phyloP scores from a whole-genome alignment of 2,113 vertebrate species.

The Lates calcarifer region DNA sequence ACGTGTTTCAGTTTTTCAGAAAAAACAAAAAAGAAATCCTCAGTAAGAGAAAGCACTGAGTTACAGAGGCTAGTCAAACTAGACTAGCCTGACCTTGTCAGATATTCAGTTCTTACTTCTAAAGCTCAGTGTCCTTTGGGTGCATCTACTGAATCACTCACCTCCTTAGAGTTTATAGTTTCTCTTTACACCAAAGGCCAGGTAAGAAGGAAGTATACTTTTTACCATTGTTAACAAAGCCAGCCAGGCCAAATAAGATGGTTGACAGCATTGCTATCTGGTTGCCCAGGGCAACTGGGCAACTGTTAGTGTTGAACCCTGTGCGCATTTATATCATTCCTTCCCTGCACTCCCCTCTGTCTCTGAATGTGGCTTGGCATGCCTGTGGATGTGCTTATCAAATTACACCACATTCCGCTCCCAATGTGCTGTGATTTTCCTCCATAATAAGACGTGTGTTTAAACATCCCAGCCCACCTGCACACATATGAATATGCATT shows the following conservation, averaged over 20 bases:
- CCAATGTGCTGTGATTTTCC: slow-evolving; percentile 48
- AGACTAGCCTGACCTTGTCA: background rate
- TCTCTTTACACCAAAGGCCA: background rate
- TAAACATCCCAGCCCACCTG: slow-evolving; percentile 12
- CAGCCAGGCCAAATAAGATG: slow-evolving; percentile 34
- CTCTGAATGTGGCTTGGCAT: slow-evolving; percentile 47
- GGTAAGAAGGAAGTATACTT: background rate
- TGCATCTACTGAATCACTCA: background rate
- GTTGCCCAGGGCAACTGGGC: slow-evolving; percentile 50
- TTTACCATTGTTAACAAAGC: slow-evolving; percentile 24
- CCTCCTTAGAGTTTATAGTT: background rate
- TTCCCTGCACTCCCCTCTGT: slow-evolving; percentile 17
- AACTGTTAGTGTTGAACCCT: slow-evolving; percentile 7
- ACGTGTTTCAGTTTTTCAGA: background rate
- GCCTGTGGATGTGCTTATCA: slow-evolving; percentile 56
- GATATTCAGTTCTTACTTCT: background rate
- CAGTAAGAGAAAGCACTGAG: background rate
- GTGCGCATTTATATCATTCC: slow-evolving; percentile 40
- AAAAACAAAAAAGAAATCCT: background rate
- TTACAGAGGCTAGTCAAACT: background rate
- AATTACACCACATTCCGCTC: slow-evolving; percentile 71
- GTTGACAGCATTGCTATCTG: slow-evolving; percentile 39
- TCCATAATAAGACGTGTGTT: slow-evolving; percentile 55
- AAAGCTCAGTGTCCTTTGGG: background rate
- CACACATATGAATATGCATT: slow-evolving; percentile 11